Conservation (phyloP, 1,140 invertebrate species). For the Aphaenogaster ashmeadi region DNA sequence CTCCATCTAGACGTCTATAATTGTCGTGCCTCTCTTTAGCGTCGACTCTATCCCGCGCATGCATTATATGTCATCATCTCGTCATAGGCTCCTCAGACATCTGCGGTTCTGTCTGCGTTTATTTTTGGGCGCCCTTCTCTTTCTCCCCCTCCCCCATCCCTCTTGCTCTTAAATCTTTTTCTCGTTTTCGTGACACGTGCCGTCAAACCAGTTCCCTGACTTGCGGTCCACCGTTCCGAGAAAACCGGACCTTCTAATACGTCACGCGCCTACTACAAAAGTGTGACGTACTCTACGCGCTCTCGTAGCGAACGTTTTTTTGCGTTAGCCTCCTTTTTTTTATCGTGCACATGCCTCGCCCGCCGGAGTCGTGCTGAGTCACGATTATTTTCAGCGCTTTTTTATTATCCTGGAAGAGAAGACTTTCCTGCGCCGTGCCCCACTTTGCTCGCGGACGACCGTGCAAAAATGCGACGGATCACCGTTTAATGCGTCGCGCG, state of each 20-base stretch:
- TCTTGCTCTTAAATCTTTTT: not conserved
- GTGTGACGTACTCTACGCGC: constrained; percentile 35
- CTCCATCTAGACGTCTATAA: constrained; percentile 21
- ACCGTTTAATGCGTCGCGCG: not conserved
- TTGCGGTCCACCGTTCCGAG: constrained; percentile 39
- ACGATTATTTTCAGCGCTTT: constrained; percentile 50
- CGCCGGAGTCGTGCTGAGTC: not conserved
- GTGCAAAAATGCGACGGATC: constrained; percentile 3
- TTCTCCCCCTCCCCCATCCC: not conserved
- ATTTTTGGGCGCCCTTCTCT: constrained; percentile 18
- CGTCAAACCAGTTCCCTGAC: constrained; percentile 43
- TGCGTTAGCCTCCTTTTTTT: not conserved
- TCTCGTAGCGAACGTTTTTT: not conserved
- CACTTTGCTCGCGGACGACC: constrained; percentile 15
- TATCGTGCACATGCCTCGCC: constrained; percentile 14
- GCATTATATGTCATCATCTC: constrained; percentile 45
- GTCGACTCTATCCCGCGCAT: not conserved
- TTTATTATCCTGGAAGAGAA: constrained; percentile 39
- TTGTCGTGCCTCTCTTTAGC: constrained; percentile 19
- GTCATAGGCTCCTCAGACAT: constrained; percentile 29
- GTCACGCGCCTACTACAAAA: constrained; percentile 41
- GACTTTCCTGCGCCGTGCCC: constrained; percentile 17
- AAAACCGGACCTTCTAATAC: constrained; percentile 46
- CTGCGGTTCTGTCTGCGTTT: constrained; percentile 35
- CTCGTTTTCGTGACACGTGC: constrained; percentile 56